Evolutionary conservation across 2,888 invertebrate species (phyloP).

Genomic region (Nephrotoma guestfalica): DNA sequence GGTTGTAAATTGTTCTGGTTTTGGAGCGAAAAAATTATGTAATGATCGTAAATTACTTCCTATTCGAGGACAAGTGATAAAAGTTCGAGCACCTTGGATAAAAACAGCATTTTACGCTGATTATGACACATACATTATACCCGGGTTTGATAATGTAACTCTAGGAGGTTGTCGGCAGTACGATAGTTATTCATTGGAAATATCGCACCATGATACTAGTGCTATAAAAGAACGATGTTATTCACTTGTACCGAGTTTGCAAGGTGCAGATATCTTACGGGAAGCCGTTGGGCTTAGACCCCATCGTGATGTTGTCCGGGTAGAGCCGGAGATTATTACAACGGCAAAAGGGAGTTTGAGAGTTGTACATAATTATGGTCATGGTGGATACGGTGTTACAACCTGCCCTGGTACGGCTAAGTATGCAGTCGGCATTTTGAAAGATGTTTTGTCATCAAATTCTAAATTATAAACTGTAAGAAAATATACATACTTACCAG

Average conservation of each 20-base stretch:
- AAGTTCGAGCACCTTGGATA: slow-evolving; percentile 72
- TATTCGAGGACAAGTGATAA: slow-evolving; percentile 69
- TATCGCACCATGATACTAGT: slow-evolving; percentile 56
- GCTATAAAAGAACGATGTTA: slow-evolving; percentile 68
- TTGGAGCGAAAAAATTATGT: slow-evolving; percentile 66
- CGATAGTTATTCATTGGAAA: slow-evolving; percentile 52
- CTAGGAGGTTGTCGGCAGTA: slow-evolving; percentile 77
- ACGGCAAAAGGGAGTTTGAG: slow-evolving; percentile 33
- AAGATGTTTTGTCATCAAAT: neutral
- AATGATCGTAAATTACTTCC: slow-evolving; percentile 61
- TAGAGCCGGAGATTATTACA: slow-evolving; percentile 46
- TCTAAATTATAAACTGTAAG: neutral
- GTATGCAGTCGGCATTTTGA: slow-evolving; percentile 55
- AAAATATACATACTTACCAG: too few species aligned
- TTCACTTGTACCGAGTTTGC: slow-evolving; percentile 54
- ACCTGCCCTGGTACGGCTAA: slow-evolving; percentile 77
- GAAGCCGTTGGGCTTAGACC: slow-evolving; percentile 73
- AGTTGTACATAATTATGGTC: slow-evolving; percentile 89
- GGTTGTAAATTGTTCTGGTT: slow-evolving; percentile 72
- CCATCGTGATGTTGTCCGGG: slow-evolving; percentile 54
- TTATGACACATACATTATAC: slow-evolving; percentile 73
- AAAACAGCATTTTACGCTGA: slow-evolving; percentile 80
- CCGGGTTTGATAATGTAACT: slow-evolving; percentile 56
- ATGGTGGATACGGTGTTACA: slow-evolving; percentile 86
- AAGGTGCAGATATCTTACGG: slow-evolving; percentile 39